phyloP scores from a whole-genome alignment of 2,797 vertebrate species.

The Iguana delicatissima region DNA sequence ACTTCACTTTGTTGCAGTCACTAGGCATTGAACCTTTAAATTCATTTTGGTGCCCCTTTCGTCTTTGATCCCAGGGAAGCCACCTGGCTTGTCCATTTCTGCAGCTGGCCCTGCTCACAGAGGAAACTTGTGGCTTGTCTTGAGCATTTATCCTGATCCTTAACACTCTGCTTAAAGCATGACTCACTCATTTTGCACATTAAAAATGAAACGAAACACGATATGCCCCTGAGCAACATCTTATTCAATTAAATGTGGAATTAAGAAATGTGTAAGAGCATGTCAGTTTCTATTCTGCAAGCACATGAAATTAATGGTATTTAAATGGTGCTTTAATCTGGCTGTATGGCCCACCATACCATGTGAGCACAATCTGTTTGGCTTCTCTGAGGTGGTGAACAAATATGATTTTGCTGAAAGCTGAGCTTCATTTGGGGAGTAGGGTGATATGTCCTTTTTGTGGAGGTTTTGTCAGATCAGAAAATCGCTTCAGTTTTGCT shows the following conservation, averaged over 20 bases:
- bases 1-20: background rate
- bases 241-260: constrained; percentile 43
- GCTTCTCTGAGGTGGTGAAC: background rate
- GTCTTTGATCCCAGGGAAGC: background rate
- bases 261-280: constrained; percentile 23
- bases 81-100: background rate
- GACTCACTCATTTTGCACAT: constrained; percentile 36
- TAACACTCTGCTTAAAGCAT: constrained; percentile 8
- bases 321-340: constrained; percentile 2
- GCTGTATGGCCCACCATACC: background rate
- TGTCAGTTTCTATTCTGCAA: constrained; percentile 23
- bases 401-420: constrained; percentile 7
- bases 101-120: background rate
- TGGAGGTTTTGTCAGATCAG: background rate
- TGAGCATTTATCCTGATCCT: constrained; percentile 37
- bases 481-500: background rate
- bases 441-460: background rate
- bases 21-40: background rate
- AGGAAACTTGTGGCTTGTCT: constrained; percentile 23
- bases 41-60: background rate
- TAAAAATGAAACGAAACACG: constrained; percentile 30
- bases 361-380: background rate
- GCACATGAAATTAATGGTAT: constrained; percentile 5
- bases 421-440: background rate
- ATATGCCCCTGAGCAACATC: constrained; percentile 21